These are phyloP conservation scores for Moxostoma hubbsi DNA, from an alignment of 2,797 vertebrate genomes.

Conservation along the genomic window DNA sequence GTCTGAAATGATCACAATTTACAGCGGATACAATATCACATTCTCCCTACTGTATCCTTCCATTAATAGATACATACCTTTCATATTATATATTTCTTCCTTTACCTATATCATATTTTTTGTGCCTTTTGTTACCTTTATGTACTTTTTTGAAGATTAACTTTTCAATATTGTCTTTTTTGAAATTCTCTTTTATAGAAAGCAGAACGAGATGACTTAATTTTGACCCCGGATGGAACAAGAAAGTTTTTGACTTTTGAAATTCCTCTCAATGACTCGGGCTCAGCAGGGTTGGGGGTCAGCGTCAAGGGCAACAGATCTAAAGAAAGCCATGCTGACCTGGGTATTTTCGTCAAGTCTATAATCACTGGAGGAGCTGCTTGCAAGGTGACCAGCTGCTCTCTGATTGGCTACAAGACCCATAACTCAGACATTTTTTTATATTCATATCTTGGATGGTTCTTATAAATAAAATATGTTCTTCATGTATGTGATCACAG, in stretches of 20 bases:
- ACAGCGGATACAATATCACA: too few relatives aligned
- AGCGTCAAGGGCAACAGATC: slow-evolving; percentile 97
- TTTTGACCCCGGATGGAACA: slow-evolving; percentile 89
- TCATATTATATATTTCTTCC: too few relatives aligned
- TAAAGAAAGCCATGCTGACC: slow-evolving; percentile 92
- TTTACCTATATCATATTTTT: too few relatives aligned
- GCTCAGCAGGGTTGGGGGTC: slow-evolving; percentile 94
- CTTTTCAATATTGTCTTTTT: neutral
- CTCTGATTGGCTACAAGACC: neutral
- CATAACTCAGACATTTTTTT: neutral
- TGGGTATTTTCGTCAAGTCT: slow-evolving; percentile 98
- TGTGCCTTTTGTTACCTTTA: neutral
- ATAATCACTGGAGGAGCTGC: slow-evolving; percentile 97
- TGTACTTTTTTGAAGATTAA: neutral
- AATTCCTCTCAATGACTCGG: slow-evolving; percentile 94
- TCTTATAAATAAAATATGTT: neutral
- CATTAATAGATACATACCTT: too few relatives aligned
- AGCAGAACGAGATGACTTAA: slow-evolving; percentile 86
- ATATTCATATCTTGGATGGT: neutral
- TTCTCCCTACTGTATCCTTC: too few relatives aligned
- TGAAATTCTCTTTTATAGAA: too few relatives aligned
- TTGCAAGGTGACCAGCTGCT: slow-evolving; percentile 84
- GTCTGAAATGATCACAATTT: too few relatives aligned
- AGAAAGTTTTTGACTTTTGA: slow-evolving; percentile 95
- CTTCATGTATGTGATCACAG: slow-evolving; percentile 66